Base-by-base conservation (phyloP, 2,888 invertebrate species). In the Chrysina gloriosa region DNA sequence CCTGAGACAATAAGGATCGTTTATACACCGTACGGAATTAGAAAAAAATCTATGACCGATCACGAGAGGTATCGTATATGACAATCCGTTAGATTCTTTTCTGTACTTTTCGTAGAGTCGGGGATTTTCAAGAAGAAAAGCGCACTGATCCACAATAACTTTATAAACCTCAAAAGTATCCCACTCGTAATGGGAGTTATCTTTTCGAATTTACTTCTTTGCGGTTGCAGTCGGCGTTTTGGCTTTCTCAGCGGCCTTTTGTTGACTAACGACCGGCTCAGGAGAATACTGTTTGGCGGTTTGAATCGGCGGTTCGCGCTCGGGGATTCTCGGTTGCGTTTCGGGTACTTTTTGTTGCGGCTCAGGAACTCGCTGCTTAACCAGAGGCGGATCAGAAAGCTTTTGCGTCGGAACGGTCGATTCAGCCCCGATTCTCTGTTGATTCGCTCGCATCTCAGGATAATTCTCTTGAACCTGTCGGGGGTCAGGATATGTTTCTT, bases 401-500 rank as follows among this genome's bases (percentile, higher is more conserved):
- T n/a, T n/a, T n/a, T n/a, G 7, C 14, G 29, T 31, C 16, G 31
- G 31, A 14, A 6, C 31, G 16, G 9, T 19, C 2, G 5, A 7
- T 23, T 58, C 11, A 45, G 47, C 9, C 27, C 25, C 21, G 9
- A 4, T 23, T 16, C 3, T 19, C 16, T 7, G 16, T 50, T 50
- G 23, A n/a, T n/a, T n/a, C 16, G 2, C 9, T 14, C 14, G 16
- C 16, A 14, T 16, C 34, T 56, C 19, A 34, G 39, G 19, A 23
- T 34, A 23, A 31, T 34, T 34, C 6, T 56, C 23, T 23, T 14
- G 31, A 27, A 19, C 7, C 19, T 19, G 39, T 14, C 19, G 6
- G 6, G 58, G 77, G 48, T 76, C 61, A 6, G 36, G 11, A 82
- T 1, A 72, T 34, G 71, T 70, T 50, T 72, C 64, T 27, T 48